A percentile compares a stretch with the other conserved stretches of the same genome.
Conservation (phyloP, 2,797 vertebrate species). For the Cyprinella venusta region DNA sequence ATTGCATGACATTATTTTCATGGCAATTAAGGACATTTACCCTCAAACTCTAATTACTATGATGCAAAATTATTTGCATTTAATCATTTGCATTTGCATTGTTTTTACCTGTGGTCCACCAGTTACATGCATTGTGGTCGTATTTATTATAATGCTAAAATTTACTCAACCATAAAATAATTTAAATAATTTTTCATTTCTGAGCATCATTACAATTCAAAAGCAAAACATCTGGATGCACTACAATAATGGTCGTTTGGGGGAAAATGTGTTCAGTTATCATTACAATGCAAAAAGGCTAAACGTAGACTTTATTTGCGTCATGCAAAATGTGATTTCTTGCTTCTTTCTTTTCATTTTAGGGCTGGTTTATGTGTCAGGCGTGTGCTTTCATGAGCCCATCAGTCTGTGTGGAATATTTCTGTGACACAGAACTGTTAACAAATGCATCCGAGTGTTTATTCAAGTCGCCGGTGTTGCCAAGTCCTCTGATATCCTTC, state of each 20-base stretch:
- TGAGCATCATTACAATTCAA: neutral
- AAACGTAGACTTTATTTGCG: neutral
- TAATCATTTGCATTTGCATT: too few relatives aligned
- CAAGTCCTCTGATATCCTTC: constrained; percentile 65
- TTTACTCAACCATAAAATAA: too few relatives aligned
- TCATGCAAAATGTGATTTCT: neutral
- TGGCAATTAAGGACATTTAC: neutral
- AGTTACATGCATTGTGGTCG: neutral
- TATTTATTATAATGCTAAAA: neutral
- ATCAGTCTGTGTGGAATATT: constrained; percentile 69
- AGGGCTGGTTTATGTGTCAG: neutral
- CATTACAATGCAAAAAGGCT: neutral
- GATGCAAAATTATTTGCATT: neutral
- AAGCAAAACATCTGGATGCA: neutral
- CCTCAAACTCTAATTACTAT: neutral
- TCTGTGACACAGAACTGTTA: constrained; percentile 68
- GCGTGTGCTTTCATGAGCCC: neutral
- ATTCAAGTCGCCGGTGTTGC: constrained; percentile 65
- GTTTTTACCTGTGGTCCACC: neutral
- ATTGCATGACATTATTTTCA: constrained; percentile 9
- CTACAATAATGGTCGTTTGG: neutral
- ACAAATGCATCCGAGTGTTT: constrained; percentile 74
- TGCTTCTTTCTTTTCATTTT: neutral
- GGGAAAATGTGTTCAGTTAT: neutral
- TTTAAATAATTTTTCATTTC: neutral